A percentile compares a stretch with the other conserved stretches of the same genome.
Evolutionary conservation across 1,140 invertebrate species (phyloP).

Genomic region (Dreissena polymorpha): DNA sequence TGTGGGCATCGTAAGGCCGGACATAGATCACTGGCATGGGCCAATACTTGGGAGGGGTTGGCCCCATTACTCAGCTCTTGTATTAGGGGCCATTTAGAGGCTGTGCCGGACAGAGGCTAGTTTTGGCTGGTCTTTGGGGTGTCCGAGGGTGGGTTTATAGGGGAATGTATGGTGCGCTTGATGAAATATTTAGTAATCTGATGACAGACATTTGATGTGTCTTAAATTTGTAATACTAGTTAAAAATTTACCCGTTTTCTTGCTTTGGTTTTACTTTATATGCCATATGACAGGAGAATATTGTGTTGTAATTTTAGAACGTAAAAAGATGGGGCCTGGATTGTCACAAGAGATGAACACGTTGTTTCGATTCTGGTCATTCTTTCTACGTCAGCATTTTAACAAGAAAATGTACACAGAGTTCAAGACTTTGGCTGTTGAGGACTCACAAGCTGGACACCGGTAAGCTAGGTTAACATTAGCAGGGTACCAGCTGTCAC

Average conservation of each 20-base stretch:
- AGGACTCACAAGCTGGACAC: constrained; percentile 93
- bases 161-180: constrained; percentile 25
- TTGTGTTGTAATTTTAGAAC: constrained; percentile 77
- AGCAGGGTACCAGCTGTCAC: no score
- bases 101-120: constrained; percentile 29
- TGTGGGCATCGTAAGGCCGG: constrained; percentile 49
- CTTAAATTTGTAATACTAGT: no score
- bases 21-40: constrained; percentile 42
- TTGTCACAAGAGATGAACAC: constrained; percentile 79
- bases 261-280: no score
- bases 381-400: constrained; percentile 99
- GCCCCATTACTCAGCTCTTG: background rate
- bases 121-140: background rate
- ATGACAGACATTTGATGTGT: constrained; percentile 21
- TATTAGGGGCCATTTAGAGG: background rate
- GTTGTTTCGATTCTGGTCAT: constrained; percentile 96
- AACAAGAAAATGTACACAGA: constrained; percentile 99
- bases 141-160: constrained; percentile 16
- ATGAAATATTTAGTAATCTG: constrained; percentile 57
- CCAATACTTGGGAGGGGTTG: background rate
- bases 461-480: constrained; percentile 88
- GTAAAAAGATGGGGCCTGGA: constrained; percentile 94
- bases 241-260: no score
- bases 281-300: background rate
- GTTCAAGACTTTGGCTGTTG: constrained; percentile 93